phyloP scores from a whole-genome alignment of 2,888 invertebrate genomes.

The Auanema sp. region DNA sequence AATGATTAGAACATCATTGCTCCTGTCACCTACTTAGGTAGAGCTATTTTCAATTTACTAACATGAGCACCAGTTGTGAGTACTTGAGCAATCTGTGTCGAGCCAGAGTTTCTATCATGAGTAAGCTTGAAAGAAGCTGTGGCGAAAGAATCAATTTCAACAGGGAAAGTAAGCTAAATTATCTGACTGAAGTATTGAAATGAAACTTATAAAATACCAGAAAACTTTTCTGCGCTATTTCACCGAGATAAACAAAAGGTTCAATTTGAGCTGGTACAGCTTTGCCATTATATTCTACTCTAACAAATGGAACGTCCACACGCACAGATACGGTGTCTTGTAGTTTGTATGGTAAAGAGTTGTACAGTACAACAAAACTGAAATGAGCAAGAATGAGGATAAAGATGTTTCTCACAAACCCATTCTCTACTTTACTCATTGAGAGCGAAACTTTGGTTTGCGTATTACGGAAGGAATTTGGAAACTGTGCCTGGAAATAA shows the following conservation, averaged over 20 bases:
- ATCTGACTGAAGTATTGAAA: constrained; percentile 9
- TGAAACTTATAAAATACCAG: constrained; percentile 16
- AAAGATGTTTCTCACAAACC: not conserved
- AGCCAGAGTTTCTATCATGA: constrained; percentile 17
- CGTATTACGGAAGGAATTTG: too few relatives aligned
- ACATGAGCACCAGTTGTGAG: not conserved
- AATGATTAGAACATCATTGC: too few relatives aligned
- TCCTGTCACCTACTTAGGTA: constrained; percentile 19
- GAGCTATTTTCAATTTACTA: constrained; percentile 6
- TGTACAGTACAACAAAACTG: constrained; percentile 26
- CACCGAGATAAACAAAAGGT: constrained; percentile 32
- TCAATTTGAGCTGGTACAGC: constrained; percentile 40
- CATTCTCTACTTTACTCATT: too few relatives aligned
- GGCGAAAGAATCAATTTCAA: constrained; percentile 29
- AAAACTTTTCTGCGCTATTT: constrained; percentile 20
- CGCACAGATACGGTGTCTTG: constrained; percentile 26
- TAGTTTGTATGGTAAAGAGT: constrained; percentile 24
- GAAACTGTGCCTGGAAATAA: too few relatives aligned
- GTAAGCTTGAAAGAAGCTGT: constrained; percentile 19
- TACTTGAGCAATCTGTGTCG: constrained; percentile 24
- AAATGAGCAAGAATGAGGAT: not conserved
- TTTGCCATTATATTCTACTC: constrained; percentile 18
- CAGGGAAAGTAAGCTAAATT: constrained; percentile 32
- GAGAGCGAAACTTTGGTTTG: too few relatives aligned
- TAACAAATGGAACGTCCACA: constrained; percentile 16